Evolutionary conservation across 1,140 invertebrate species (phyloP).

Genomic region (Lanistes nyassanus): DNA sequence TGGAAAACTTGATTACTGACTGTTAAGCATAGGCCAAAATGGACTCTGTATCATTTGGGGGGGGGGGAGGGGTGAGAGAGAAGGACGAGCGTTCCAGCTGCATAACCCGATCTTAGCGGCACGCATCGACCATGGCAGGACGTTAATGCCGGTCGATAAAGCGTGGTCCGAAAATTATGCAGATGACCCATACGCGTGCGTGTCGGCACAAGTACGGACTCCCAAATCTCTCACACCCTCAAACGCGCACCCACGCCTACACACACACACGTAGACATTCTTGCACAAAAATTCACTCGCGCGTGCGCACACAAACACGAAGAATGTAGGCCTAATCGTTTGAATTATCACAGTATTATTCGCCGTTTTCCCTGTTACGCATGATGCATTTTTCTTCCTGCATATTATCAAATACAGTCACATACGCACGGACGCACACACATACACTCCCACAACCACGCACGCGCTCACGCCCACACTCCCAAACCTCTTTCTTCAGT

Average conservation of each 20-base stretch:
- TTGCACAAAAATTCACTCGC: neutral
- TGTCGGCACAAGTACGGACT: neutral
- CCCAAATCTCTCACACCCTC: neutral
- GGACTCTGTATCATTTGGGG: too few relatives aligned
- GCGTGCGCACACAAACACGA: neutral
- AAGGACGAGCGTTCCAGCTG: too few relatives aligned
- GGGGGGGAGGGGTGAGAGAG: too few relatives aligned
- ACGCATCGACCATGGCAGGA: too few relatives aligned
- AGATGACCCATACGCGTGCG: neutral
- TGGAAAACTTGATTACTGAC: too few relatives aligned
- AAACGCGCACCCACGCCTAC: neutral
- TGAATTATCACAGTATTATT: too few relatives aligned
- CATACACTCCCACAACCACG: constrained; percentile 14
- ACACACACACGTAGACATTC: neutral
- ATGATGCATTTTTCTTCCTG: neutral
- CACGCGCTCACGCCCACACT: constrained; percentile 12
- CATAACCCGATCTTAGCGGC: too few relatives aligned
- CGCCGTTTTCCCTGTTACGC: too few relatives aligned
- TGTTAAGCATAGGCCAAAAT: too few relatives aligned
- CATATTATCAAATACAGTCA: neutral
- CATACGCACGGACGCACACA: constrained; percentile 17
- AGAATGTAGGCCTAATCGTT: too few relatives aligned
- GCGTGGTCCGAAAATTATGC: too few relatives aligned
- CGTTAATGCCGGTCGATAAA: too few relatives aligned
- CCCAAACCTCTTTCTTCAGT: neutral